Base-by-base conservation (phyloP, 2,797 vertebrate species). In the Gadopsis marmoratus region DNA sequence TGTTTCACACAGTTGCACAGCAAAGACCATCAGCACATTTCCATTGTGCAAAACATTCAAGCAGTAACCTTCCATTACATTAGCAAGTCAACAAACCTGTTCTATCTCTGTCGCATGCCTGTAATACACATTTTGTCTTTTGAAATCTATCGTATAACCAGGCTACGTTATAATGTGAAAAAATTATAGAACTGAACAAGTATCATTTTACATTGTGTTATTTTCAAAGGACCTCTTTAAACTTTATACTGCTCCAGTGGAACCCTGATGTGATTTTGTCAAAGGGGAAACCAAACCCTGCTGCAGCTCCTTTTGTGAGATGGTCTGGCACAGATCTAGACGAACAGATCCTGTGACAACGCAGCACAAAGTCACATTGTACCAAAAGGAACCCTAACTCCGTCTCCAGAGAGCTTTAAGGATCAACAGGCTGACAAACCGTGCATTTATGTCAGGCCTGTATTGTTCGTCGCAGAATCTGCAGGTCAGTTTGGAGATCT, bases 201-300 rank as follows among this genome's bases (percentile, higher is more conserved):
- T 64, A 11, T 9, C 5, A 59, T 37, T 74, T 26, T 31, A 12
- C 35, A 29, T 21, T 8, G 35, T 70, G 26, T 51, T 51, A 17
- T 45, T 54, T 61, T 43, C 17, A 65, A 61, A 33, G 65, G 19
- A 39, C 2, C 4, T 7, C 4, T 68, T 72, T 29, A 50, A 55
- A 70, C 23, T 29, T 79, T 21, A 51, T 74, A n/a, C 31, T 50
- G 68, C 43, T 66, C 64, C 70, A 35, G 59, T 71, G 65, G 65
- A 37, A n/a, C 78, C 39, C 58, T 83, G 70, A 51, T 78, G 71
- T 89, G 81, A 87, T 87, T 89, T 86, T 89, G 82, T 83, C 65
- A 83, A 65, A 21, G 35, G 11, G 53, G 74, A 74, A 84, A 82
- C 53, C 21, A n/a, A 64, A 82, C 50, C 41, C 51, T 64, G 33